These are phyloP conservation scores for Daphoenositta chrysoptera DNA, from an alignment of 2,113 vertebrate genomes.

Conservation along the genomic window DNA sequence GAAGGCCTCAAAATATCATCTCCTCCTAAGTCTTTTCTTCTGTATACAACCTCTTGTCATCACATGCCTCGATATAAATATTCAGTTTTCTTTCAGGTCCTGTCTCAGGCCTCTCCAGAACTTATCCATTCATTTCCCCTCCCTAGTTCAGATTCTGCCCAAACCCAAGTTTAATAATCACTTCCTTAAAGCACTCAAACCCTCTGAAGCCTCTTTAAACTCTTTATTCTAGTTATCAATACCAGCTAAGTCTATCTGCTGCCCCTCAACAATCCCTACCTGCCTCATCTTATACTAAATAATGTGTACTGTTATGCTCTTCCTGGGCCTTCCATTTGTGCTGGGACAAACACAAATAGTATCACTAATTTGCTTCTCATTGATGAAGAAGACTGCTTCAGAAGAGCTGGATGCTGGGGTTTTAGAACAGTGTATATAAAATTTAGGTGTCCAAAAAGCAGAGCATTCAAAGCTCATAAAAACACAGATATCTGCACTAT, in stretches of 20 bases:
- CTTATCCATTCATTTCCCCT: background rate
- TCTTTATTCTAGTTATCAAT: background rate
- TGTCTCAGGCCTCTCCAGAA: background rate
- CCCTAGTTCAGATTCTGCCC: background rate
- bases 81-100: fast-evolving
- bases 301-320: no score
- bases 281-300: background rate
- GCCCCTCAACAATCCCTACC: background rate
- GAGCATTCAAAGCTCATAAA: background rate
- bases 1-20: background rate
- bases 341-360: background rate
- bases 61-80: background rate
- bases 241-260: background rate
- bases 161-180: background rate
- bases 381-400: background rate
- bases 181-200: background rate
- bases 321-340: background rate
- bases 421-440: background rate
- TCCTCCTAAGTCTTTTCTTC: background rate
- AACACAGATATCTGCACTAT: background rate
- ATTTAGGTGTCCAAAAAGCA: background rate
- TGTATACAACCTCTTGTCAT: background rate
- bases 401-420: background rate
- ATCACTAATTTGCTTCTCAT: background rate
- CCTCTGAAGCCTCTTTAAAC: background rate